Base-by-base conservation (phyloP, 2,113 vertebrate genomes). In the Pipra filicauda region DNA sequence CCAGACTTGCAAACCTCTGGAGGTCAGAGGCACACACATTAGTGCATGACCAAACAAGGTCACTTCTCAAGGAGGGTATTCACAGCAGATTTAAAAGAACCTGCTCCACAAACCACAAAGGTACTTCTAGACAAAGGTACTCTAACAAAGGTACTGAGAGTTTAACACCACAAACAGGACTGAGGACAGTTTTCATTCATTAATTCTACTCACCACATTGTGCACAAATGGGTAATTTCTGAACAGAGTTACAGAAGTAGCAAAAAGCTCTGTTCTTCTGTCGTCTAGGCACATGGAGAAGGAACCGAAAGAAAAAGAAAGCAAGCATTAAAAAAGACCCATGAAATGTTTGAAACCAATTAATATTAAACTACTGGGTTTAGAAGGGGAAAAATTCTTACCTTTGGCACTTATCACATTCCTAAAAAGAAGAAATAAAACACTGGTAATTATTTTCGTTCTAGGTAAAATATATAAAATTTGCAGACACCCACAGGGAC, bases 211-310 rank as follows among this genome's bases (percentile, higher is more conserved):
- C 97, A 99, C 99, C 99, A 96, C 99, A 99, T 41, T 99, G 99
- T 37, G 99, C 99, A 88, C 99, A 99, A 95, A 99, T 98, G 15
- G 99, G 99, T 83, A 99, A 92, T 96, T 99, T 99, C 97, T 99
- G 99, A 92, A 99, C 98, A 20, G 98, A 98, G 85, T 97, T 98
- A 91, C 99, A 99, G 97, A 99, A 99, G 97, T 99, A 99, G 97
- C 99, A 99, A 97, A 99, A 99, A 5, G 99, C 99, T 97, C 99
- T 98, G 90, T 99, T 99, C 98, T 99, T 99, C 98, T 99, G 99
- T 79, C 99, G 98, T 77, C 99, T 99, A 95, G 75, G 64, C 71
- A 94, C 41, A 52, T 52, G 61, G 95, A 76, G 46, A 64, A 72
- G 11, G 10, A 10, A 24, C 48, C 12, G 9, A 27, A 28, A 0